Evolutionary conservation across 2,888 invertebrate genomes (phyloP).

Genomic region (Fragum whitleyi): DNA sequence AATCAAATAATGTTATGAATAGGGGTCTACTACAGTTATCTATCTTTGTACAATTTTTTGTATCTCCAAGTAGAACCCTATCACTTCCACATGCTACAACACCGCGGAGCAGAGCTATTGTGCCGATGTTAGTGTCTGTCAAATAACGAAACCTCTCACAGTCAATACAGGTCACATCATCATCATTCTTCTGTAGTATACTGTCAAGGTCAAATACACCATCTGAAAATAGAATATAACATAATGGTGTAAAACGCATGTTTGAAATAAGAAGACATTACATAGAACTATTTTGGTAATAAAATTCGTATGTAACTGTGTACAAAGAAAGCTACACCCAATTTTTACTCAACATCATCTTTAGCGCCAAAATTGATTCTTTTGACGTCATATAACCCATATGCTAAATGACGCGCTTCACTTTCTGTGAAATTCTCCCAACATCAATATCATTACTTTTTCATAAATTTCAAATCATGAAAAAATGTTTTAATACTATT

Average conservation of each 20-base stretch:
- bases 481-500: too few species aligned
- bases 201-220: neutral
- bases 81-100: conserved; percentile 61
- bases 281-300: too few species aligned
- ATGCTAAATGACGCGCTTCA: too few species aligned
- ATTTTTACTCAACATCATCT: too few species aligned
- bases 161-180: neutral
- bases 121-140: conserved; percentile 34
- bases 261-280: too few species aligned
- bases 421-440: too few species aligned
- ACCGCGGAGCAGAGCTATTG: conserved; percentile 60
- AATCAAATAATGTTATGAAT: conserved; percentile 41
- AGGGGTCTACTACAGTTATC: neutral
- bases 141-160: neutral
- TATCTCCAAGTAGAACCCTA: conserved; percentile 38
- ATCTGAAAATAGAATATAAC: conserved; percentile 4
- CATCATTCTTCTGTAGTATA: neutral
- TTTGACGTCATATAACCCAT: too few species aligned
- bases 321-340: too few species aligned
- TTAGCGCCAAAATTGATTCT: neutral
- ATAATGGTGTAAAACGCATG: too few species aligned
- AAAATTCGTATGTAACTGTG: too few species aligned
- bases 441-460: too few species aligned
- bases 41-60: neutral
- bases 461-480: too few species aligned